phyloP scores from a whole-genome alignment of 2,797 vertebrate species.

The Rhinophrynus dorsalis region DNA sequence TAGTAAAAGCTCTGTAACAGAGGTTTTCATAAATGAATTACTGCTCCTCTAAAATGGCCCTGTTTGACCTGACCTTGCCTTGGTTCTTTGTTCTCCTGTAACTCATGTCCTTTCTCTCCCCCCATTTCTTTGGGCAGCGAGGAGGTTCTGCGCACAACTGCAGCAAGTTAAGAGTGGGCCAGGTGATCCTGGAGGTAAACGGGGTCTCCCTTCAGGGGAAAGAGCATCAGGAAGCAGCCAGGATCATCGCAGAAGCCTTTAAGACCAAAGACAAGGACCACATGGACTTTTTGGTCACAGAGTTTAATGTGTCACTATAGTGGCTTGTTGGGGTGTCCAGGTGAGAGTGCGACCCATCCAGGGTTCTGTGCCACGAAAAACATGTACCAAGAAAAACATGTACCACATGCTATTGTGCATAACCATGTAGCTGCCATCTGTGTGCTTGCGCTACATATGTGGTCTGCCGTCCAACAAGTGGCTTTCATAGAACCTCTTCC shows the following conservation, averaged over 20 bases:
- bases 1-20: too few species aligned
- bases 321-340: background rate
- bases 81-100: background rate
- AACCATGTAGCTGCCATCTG: constrained; percentile 41
- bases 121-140: constrained; percentile 62
- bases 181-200: constrained; percentile 94
- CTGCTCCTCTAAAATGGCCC: too few species aligned
- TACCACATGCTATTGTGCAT: constrained; percentile 34
- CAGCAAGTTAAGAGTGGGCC: constrained; percentile 93
- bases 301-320: constrained; percentile 92
- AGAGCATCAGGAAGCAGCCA: constrained; percentile 90
- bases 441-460: constrained; percentile 40
- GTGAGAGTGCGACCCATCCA: background rate
- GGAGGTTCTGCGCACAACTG: constrained; percentile 94
- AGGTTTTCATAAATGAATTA: too few species aligned
- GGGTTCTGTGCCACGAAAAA: constrained; percentile 34
- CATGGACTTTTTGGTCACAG: constrained; percentile 93
- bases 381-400: too few species aligned
- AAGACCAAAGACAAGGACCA: constrained; percentile 93
- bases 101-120: background rate
- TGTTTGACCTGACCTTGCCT: too few species aligned
- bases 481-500: constrained; percentile 22
- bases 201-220: constrained; percentile 83
- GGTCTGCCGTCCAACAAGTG: constrained; percentile 21
- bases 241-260: constrained; percentile 94